Evolutionary conservation across 2,888 invertebrate species (phyloP).

Genomic region (Brachycybe producta): DNA sequence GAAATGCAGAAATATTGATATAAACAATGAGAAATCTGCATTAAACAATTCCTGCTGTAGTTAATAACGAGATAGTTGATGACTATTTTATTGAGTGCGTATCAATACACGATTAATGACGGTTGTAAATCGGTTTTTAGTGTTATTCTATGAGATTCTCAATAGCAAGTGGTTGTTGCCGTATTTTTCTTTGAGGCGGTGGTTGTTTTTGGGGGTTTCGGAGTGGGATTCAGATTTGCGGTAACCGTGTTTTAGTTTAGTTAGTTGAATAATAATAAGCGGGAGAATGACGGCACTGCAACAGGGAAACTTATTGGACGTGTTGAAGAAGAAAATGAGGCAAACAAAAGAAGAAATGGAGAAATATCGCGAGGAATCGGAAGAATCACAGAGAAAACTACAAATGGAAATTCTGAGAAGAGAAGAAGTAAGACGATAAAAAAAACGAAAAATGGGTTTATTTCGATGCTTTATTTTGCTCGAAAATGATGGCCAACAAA

Average conservation of each 20-base stretch:
- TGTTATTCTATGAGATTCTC: no score
- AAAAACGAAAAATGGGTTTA: background rate
- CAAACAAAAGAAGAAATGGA: constrained; percentile 99
- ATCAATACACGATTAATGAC: no score
- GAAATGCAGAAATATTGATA: no score
- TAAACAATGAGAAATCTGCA: no score
- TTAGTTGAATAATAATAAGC: background rate
- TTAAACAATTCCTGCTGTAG: no score
- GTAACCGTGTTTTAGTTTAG: no score
- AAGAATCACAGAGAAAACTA: constrained; percentile 86
- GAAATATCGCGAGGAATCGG: constrained; percentile 93
- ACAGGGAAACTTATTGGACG: constrained; percentile 88
- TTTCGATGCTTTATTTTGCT: no score
- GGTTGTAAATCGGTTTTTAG: no score
- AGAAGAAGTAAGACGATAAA: constrained; percentile 74
- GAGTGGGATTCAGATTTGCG: background rate
- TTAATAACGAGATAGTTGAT: no score
- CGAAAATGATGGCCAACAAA: no score
- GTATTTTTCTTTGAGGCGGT: constrained; percentile 10
- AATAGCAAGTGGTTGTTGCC: constrained; percentile 2
- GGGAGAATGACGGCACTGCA: constrained; percentile 31
- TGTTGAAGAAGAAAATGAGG: constrained; percentile 98
- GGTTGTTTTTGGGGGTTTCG: background rate
- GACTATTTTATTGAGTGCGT: no score
- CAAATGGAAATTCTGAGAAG: constrained; percentile 91